These are phyloP conservation scores for Noturus placidus DNA, from an alignment of 2,113 vertebrate genomes.

Conservation along the genomic window DNA sequence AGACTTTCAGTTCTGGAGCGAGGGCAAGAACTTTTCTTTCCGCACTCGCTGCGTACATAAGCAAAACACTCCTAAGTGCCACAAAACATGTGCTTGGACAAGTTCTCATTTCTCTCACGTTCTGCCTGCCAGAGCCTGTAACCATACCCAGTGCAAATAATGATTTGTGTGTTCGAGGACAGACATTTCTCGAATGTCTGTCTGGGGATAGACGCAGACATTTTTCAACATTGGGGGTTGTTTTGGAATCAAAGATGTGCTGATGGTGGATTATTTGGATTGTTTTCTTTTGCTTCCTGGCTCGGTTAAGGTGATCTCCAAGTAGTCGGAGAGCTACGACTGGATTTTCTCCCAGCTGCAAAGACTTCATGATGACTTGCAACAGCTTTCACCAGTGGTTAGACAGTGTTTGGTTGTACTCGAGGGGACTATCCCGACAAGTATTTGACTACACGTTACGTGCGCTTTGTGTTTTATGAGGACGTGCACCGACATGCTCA, in stretches of 20 bases:
- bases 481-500: constrained; percentile 1
- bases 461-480: not conserved
- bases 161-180: not conserved
- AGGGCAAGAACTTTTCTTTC: not conserved
- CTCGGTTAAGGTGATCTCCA: not conserved
- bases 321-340: not conserved
- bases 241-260: not conserved
- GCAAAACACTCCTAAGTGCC: constrained; percentile 25
- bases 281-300: not conserved
- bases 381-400: constrained; percentile 11
- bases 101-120: constrained; percentile 28
- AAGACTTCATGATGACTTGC: constrained; percentile 13
- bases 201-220: not conserved
- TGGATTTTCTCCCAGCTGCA: not conserved
- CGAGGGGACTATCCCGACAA: not conserved
- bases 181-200: not conserved
- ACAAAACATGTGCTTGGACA: constrained; percentile 52
- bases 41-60: too few relatives aligned
- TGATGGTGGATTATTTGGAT: not conserved
- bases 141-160: constrained; percentile 33
- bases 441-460: not conserved
- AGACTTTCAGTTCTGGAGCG: not conserved
- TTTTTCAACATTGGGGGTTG: not conserved
- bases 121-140: constrained; percentile 53
- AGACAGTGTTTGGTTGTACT: constrained; percentile 26